A percentile compares a stretch with the other conserved stretches of the same genome.
Conservation (phyloP, 1,140 invertebrate genomes). For the Zaprionus ornatus region DNA sequence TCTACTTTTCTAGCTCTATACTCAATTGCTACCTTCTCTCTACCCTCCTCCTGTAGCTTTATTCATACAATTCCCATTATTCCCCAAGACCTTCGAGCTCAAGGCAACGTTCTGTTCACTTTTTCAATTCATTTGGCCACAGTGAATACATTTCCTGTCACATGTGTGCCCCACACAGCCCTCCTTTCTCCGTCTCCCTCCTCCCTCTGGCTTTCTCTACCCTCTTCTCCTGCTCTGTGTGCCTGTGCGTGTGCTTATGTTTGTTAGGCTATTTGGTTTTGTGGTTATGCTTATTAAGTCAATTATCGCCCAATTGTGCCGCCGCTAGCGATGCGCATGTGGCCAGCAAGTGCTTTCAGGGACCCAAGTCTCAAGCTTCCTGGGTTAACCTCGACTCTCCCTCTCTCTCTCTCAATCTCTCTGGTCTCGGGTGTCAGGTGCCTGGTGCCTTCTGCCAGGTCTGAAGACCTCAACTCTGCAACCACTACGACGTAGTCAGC, state of each 20-base stretch:
- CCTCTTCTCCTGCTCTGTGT: background rate
- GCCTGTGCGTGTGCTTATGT: constrained; percentile 31
- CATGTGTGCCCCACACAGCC: constrained; percentile 6
- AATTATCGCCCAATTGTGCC: constrained; percentile 76
- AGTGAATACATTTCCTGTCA: constrained; percentile 30
- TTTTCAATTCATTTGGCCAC: constrained; percentile 24
- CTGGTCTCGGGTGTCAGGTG: background rate
- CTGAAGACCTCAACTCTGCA: background rate
- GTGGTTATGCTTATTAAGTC: constrained; percentile 79
- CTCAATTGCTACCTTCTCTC: background rate
- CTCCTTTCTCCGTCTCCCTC: background rate
- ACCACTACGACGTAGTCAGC: background rate
- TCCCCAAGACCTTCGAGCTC: background rate
- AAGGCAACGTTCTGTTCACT: background rate
- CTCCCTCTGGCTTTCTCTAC: background rate
- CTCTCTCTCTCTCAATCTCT: background rate
- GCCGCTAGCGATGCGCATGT: constrained; percentile 24
- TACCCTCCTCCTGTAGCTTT: background rate
- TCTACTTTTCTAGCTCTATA: background rate
- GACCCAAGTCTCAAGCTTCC: constrained; percentile 10
- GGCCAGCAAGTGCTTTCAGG: constrained; percentile 25
- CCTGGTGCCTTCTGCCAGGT: background rate
- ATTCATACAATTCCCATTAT: background rate
- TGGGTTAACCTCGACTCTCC: background rate
- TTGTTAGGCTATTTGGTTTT: constrained; percentile 67